Evolutionary conservation across 2,888 invertebrate species (phyloP).

Genomic region (Caenorhabditis auriculariae): DNA sequence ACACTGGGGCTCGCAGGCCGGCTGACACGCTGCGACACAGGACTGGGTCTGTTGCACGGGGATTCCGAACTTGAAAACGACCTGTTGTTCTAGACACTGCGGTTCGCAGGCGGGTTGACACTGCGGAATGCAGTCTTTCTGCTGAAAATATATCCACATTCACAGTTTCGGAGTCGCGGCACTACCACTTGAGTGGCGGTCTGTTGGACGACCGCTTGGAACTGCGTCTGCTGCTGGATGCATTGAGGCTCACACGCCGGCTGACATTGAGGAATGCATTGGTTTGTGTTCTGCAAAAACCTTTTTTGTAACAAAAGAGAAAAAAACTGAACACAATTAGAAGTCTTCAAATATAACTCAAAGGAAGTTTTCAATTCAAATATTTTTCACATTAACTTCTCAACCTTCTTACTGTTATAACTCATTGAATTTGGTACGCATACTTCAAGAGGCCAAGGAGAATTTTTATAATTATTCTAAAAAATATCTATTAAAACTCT

Average conservation of each 20-base stretch:
- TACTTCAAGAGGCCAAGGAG: too few relatives aligned
- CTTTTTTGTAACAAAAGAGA: neutral
- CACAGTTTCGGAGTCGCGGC: too few relatives aligned
- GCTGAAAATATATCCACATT: too few relatives aligned
- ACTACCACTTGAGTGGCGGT: slow-evolving; percentile 8
- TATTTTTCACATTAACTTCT: too few relatives aligned
- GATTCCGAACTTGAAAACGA: neutral
- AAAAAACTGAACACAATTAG: neutral
- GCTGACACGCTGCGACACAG: slow-evolving; percentile 7
- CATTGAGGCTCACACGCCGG: slow-evolving; percentile 31
- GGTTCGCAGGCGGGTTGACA: slow-evolving; percentile 29
- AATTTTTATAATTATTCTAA: too few relatives aligned
- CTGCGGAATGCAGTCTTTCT: slow-evolving; percentile 20
- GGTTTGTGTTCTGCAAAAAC: slow-evolving; percentile 5
- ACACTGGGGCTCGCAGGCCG: slow-evolving; percentile 4
- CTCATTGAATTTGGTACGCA: too few relatives aligned
- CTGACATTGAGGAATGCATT: slow-evolving; percentile 19
- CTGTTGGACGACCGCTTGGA: slow-evolving; percentile 17
- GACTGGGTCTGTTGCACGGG: neutral
- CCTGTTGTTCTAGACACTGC: slow-evolving; percentile 21
- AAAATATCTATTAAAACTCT: too few relatives aligned
- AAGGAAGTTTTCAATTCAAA: too few relatives aligned
- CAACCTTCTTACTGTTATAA: too few relatives aligned
- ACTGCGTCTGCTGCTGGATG: slow-evolving; percentile 21
- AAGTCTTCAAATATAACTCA: too few relatives aligned